Evolutionary conservation across 2,888 invertebrate genomes (phyloP), one percentile per base, ranked within the genome.

Genomic region (Cryptosula pallasiana): DNA sequence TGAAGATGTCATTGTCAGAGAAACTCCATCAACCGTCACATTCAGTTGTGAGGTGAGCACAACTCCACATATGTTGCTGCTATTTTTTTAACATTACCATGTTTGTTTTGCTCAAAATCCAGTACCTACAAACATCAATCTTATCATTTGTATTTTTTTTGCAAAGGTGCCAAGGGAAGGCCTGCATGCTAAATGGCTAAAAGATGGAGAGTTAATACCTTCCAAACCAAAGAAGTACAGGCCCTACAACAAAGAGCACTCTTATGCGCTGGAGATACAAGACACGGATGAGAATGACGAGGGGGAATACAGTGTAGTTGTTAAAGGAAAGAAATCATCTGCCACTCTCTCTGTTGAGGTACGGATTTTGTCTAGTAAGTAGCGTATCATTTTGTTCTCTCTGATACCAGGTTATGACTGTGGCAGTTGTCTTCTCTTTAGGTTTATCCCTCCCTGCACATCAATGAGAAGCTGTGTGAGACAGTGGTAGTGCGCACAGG

Each of bases 1-100:
- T 35, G 77, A 79, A 69, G 80, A 83, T 75, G 74, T 79, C 35
- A 79, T 79, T 32, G 79, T 81, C 1, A 78, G 77, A 35, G 81
- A 80, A 73, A 78, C 80, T 34, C 81, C 80, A 34, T 76, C 78
- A 63, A 80, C 78, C 2, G 80, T 79, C 25, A 77, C 77, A 9
- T 63, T 63, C n/a, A 63, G 63, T n/a, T 63, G 63, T 63, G 63
- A 63, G 63, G 63, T 63, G 32, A 32, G 63, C 9, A 13, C 5
- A 45, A 45, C 9, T 45, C 45, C n/a, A n/a, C n/a, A n/a, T n/a
- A n/a, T n/a, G n/a, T n/a, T n/a, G n/a, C n/a, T n/a, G n/a, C n/a
- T n/a, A n/a, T n/a, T n/a, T n/a, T n/a, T n/a, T n/a, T n/a, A n/a
- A n/a, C n/a, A n/a, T n/a, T n/a, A n/a, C n/a, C n/a, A n/a, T n/a